phyloP scores from a whole-genome alignment of 2,888 invertebrate species.

The Lepeophtheirus nordmannii region DNA sequence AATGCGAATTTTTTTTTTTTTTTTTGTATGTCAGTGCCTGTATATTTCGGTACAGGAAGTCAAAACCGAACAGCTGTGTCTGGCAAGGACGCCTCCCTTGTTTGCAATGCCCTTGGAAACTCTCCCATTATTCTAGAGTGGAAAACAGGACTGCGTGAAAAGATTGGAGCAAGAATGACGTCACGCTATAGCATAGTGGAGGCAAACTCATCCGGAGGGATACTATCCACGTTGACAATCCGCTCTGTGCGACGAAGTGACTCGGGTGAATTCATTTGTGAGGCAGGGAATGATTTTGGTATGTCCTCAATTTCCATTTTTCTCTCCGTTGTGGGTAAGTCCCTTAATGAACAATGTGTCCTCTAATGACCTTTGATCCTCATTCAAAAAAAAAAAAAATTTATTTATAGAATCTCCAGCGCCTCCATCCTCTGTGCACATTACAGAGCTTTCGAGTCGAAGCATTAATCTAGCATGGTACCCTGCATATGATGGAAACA shows the following conservation, averaged over 20 bases:
- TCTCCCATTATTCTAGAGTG: neutral
- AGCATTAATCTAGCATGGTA: constrained; percentile 9
- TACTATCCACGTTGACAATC: neutral
- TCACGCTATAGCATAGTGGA: neutral
- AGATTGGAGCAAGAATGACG: neutral
- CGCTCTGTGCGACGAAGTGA: neutral
- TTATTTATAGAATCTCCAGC: neutral
- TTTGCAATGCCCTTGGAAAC: neutral
- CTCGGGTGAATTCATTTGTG: constrained; percentile 1
- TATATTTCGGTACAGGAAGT: neutral
- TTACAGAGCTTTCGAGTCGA: neutral
- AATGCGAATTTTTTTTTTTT: too few relatives aligned
- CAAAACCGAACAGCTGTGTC: neutral
- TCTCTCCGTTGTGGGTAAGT: constrained; percentile 5
- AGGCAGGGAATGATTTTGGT: neutral
- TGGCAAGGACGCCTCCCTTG: neutral
- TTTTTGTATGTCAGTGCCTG: neutral
- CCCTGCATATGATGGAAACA: constrained; percentile 15
- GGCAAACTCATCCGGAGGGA: neutral
- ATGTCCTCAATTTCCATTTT: neutral
- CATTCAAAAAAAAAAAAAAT: neutral
- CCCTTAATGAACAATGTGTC: neutral
- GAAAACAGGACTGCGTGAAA: neutral
- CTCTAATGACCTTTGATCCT: neutral
- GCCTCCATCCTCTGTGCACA: constrained; percentile 7